Percentiles rank a stretch among this genome's conserved stretches.
Conservation (phyloP, 2,888 invertebrate genomes). For the Mongoloraphidia duomilia region DNA sequence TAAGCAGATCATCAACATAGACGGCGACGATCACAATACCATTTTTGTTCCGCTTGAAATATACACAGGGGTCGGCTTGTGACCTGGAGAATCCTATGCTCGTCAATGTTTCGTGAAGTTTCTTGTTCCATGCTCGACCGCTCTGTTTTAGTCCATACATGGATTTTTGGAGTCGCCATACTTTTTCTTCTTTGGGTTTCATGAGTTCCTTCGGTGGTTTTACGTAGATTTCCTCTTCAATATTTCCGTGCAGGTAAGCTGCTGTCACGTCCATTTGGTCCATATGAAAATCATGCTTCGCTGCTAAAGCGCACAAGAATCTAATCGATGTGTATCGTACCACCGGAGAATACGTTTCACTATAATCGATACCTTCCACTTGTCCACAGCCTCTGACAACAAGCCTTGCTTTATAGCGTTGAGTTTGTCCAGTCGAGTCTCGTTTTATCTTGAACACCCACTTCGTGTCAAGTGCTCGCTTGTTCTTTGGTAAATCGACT, state of each 20-base stretch:
- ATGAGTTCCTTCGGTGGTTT: too few species aligned
- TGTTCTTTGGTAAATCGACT: not conserved
- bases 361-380: not conserved
- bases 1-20: too few species aligned
- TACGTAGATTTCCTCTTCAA: not conserved
- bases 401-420: not conserved
- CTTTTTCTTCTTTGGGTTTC: not conserved
- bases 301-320: slow-evolving; percentile 9
- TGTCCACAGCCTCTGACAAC: not conserved
- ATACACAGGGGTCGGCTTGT: too few species aligned
- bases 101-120: not conserved
- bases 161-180: slow-evolving; percentile 1
- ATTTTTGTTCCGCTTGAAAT: too few species aligned
- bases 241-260: slow-evolving; percentile 13
- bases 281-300: slow-evolving; percentile 6
- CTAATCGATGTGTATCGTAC: slow-evolving; percentile 9
- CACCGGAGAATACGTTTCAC: slow-evolving; percentile 6
- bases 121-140: slow-evolving; percentile 3
- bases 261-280: slow-evolving; percentile 11
- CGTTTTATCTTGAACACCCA: slow-evolving; percentile 3
- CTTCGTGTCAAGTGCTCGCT: not conserved
- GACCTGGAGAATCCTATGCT: too few species aligned
- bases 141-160: slow-evolving; percentile 7
- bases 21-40: too few species aligned
- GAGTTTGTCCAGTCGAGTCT: slow-evolving; percentile 1